Conservation (phyloP, 2,113 vertebrate genomes). For the Cephalopterus ornatus region DNA sequence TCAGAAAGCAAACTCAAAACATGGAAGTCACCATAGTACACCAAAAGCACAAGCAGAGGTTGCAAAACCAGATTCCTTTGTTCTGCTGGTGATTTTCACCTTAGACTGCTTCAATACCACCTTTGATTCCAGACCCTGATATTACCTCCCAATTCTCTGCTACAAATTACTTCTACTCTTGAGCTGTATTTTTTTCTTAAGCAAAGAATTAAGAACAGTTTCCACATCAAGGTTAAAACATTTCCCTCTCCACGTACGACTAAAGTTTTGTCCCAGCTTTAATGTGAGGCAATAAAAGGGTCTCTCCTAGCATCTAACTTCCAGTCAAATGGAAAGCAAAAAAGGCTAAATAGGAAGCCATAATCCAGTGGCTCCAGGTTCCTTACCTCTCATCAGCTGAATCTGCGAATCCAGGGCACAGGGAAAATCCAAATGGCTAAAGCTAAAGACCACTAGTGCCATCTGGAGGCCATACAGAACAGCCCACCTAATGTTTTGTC, state of each 20-base stretch:
- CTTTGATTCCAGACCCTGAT: not conserved
- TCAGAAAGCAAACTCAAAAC: not conserved
- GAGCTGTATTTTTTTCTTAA: not conserved
- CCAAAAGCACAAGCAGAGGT: not conserved
- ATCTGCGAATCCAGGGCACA: not conserved
- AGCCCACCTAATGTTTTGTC: not conserved
- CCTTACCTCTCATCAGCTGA: not conserved
- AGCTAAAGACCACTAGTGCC: conserved; percentile 3
- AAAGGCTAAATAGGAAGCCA: not conserved
- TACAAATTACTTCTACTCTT: not conserved
- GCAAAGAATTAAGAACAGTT: not conserved
- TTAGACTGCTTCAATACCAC: not conserved
- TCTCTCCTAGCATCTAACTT: not conserved
- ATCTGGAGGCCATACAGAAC: conserved; percentile 17
- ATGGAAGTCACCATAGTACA: not conserved
- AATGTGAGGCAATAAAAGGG: not conserved
- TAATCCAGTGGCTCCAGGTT: not conserved
- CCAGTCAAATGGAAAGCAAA: not conserved
- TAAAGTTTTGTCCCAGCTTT: not conserved
- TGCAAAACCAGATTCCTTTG: not conserved
- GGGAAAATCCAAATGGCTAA: not conserved
- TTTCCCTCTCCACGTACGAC: not conserved
- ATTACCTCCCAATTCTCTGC: not conserved
- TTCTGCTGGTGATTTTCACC: not conserved
- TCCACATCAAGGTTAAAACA: not conserved